A percentile compares a stretch with the other conserved stretches of the same genome.
Conservation (phyloP, 1,140 invertebrate species). For the Pomacea maculata region DNA sequence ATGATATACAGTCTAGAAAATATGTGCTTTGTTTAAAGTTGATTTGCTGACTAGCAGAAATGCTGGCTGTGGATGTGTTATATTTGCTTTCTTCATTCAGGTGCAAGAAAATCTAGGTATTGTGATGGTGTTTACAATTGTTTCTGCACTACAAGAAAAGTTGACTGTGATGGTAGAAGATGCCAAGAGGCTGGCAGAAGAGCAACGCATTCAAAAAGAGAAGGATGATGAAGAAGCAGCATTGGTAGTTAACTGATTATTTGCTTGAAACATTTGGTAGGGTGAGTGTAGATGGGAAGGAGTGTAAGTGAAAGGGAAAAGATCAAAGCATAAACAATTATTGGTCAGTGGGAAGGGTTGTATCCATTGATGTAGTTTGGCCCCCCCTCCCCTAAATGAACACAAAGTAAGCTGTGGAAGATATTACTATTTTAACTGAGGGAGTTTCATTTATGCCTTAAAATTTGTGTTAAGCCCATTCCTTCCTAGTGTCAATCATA, state of each 20-base stretch:
- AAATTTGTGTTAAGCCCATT: too few species aligned
- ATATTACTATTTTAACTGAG: too few species aligned
- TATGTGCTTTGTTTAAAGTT: not conserved
- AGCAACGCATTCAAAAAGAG: slow-evolving; percentile 76
- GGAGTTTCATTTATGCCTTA: too few species aligned
- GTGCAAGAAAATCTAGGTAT: slow-evolving; percentile 91
- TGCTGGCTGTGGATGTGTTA: not conserved
- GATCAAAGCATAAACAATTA: too few species aligned
- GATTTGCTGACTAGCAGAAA: not conserved
- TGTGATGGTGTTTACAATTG: slow-evolving; percentile 97
- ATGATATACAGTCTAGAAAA: not conserved
- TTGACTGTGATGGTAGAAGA: slow-evolving; percentile 70
- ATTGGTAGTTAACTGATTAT: slow-evolving; percentile 45
- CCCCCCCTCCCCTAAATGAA: too few species aligned
- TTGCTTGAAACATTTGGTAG: not conserved
- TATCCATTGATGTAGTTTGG: too few species aligned
- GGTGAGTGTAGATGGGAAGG: too few species aligned
- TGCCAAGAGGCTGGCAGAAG: slow-evolving; percentile 77
- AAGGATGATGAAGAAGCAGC: slow-evolving; percentile 94
- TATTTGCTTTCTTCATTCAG: slow-evolving; percentile 64
- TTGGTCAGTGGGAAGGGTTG: too few species aligned
- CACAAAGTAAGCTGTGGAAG: too few species aligned
- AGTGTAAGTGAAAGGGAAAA: too few species aligned
- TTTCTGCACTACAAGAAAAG: slow-evolving; percentile 86
- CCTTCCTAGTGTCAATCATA: too few species aligned